Evolutionary conservation across 2,797 vertebrate species (phyloP), one percentile per base, ranked within the genome.

Genomic region (Enteromius treurensis): DNA sequence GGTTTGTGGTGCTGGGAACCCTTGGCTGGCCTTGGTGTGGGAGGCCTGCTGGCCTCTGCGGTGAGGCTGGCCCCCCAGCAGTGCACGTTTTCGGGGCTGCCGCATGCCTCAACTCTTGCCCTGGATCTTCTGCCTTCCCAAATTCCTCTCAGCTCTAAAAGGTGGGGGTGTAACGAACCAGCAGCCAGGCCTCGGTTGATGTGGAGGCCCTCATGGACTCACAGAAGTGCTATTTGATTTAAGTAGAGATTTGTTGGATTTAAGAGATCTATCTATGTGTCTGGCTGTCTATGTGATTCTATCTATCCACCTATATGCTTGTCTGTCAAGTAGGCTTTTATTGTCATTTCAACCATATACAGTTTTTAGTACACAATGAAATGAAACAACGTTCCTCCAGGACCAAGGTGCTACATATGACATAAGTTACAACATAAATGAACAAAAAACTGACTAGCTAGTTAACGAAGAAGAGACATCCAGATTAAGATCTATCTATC

Each of bases 11-110:
- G 70, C 87, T 87, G 83, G 88, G 86, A 88, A 90, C 88, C 88
- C 89, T 89, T 90, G 89, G 90, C 87, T 89, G 88, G 86, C 89
- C 89, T 87, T 82, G 81, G 53, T 75, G 84, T 77, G 86, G 88
- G 87, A 90, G 87, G 84, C 87, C 85, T 85, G 67, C 82, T 78
- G 87, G 84, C 70, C 86, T 79, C 77, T 87, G 90, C 23, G 82
- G 85, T 83, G 84, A 81, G 76, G 53, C 78, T 71, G 83, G 53
- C 37, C 86, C 86, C 82, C 79, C 81, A 29, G 71, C 65, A 42
- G 79, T 69, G 86, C 83, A 79, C 85, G 82, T 78, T 84, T 84
- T 80, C 32, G 73, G 75, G 83, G 81, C 69, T 79, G 47, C 80
- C 49, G 76, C 81, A 69, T 45, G 80, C 80, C 82, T 88, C 86